A percentile compares a stretch with the other conserved stretches of the same genome.
Conservation (phyloP, 2,888 invertebrate species). For the Lymantria monacha region DNA sequence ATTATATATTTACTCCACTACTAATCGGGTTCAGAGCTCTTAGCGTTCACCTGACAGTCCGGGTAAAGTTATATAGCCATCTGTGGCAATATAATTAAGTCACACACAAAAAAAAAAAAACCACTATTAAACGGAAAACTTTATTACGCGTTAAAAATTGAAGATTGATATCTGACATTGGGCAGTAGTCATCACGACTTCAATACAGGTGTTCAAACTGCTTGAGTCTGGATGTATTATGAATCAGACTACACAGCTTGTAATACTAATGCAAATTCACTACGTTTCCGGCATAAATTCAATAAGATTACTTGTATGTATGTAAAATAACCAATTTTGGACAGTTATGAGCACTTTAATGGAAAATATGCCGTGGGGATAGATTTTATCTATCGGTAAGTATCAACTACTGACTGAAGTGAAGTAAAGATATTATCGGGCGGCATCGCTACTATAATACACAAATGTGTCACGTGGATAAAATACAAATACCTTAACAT, state of each 20-base stretch:
- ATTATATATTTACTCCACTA: no score
- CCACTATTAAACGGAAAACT: neutral
- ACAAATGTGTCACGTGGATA: slow-evolving; percentile 42
- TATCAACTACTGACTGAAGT: slow-evolving; percentile 2
- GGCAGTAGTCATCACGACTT: slow-evolving; percentile 19
- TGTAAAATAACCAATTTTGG: slow-evolving; percentile 51
- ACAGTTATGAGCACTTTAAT: slow-evolving; percentile 56
- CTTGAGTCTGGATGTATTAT: slow-evolving; percentile 38
- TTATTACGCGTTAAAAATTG: slow-evolving; percentile 3
- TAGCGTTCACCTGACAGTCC: no score
- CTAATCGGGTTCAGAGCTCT: no score
- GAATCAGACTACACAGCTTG: slow-evolving; percentile 44
- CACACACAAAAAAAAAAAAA: no score
- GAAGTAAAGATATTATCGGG: slow-evolving; percentile 50
- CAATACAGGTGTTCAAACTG: slow-evolving; percentile 44
- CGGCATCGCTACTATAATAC: slow-evolving; percentile 32
- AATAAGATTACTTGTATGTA: slow-evolving; percentile 34
- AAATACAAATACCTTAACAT: slow-evolving; percentile 39
- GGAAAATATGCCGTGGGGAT: slow-evolving; percentile 40
- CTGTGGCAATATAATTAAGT: no score
- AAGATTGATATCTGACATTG: slow-evolving; percentile 10
- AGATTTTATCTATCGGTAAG: slow-evolving; percentile 48
- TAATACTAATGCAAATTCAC: slow-evolving; percentile 55
- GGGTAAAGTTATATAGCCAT: no score
- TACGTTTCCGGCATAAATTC: slow-evolving; percentile 62